A percentile compares a stretch with the other conserved stretches of the same genome.
These are phyloP conservation scores for Lasioglossum villosulum DNA, from an alignment of 2,888 invertebrate species.

Conservation along the genomic window DNA sequence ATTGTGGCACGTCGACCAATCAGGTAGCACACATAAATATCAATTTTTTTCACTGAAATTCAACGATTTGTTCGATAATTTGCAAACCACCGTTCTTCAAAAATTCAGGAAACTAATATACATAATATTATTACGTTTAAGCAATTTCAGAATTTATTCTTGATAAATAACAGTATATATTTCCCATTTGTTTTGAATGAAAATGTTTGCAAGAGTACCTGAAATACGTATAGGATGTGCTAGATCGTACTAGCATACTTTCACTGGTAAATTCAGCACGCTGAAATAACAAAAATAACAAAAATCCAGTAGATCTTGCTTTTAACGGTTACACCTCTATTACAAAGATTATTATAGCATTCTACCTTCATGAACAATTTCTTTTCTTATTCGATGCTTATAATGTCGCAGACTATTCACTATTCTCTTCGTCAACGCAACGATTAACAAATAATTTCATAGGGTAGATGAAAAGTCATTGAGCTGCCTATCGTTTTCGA, in stretches of 20 bases:
- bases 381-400: neutral
- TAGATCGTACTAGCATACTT: neutral
- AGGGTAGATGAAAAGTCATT: constrained; percentile 28
- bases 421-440: too few species aligned
- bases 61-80: neutral
- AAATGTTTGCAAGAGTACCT: neutral
- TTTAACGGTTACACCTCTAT: neutral
- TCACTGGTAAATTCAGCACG: neutral
- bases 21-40: constrained; percentile 63
- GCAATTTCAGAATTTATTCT: neutral
- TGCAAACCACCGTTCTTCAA: neutral
- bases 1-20: constrained; percentile 42
- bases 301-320: neutral
- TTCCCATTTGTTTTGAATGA: neutral
- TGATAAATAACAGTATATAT: neutral
- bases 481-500: constrained; percentile 9
- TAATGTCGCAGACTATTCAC: neutral
- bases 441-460: constrained; percentile 25
- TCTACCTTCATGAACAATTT: neutral
- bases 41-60: neutral
- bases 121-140: neutral
- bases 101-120: neutral
- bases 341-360: neutral
- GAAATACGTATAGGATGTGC: neutral
- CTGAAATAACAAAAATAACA: neutral